Conservation (phyloP, 37 sponge, comb jelly and placozoan genomes). For the Bolinopsis microptera region DNA sequence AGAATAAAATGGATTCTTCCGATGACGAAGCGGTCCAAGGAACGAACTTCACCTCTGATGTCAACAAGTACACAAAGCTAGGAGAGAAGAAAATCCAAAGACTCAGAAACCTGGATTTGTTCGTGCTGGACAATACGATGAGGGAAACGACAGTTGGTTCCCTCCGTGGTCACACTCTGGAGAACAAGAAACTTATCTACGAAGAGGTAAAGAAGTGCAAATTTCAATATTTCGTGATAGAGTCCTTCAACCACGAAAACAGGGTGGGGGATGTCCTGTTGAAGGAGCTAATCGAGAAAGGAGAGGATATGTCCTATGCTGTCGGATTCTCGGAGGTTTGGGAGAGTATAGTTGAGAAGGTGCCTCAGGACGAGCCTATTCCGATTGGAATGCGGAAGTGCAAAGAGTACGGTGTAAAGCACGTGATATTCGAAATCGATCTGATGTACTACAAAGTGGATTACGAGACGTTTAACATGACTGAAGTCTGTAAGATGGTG, state of each 20-base stretch:
- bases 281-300: conserved; percentile 25
- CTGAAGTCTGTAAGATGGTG: conserved; percentile 37
- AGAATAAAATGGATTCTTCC: no score
- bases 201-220: conserved; percentile 70
- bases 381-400: conserved; percentile 64
- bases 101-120: conserved; percentile 66
- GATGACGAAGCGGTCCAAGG: no score
- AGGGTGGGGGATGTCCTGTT: conserved; percentile 68
- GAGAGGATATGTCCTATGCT: conserved; percentile 60
- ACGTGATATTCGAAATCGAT: conserved; percentile 68
- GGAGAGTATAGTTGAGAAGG: conserved; percentile 30
- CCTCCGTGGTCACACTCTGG: conserved; percentile 70
- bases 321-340: conserved; percentile 56
- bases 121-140: conserved; percentile 71
- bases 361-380: not conserved
- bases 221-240: conserved; percentile 65
- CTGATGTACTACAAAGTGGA: conserved; percentile 41
- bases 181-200: conserved; percentile 67
- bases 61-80: not conserved
- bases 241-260: conserved; percentile 66
- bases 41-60: not conserved
- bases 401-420: conserved; percentile 50
- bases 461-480: not conserved
- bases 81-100: not conserved
- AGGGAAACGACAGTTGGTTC: conserved; percentile 71